Base-by-base conservation (phyloP, 1,140 invertebrate species). In the Gryon sp. region DNA sequence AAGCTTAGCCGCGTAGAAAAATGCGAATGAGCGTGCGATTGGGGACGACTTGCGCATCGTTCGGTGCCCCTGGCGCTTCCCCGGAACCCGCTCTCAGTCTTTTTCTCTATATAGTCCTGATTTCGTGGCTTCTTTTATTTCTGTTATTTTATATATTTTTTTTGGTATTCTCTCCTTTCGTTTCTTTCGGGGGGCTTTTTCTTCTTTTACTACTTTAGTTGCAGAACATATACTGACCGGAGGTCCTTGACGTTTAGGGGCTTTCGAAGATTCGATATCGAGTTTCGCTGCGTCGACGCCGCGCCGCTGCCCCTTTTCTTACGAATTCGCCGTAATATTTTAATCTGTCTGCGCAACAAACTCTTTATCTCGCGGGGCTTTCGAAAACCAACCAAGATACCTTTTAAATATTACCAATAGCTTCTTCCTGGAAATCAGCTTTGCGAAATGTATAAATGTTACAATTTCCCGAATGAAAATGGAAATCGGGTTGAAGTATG, bases 261-360 rank as follows among this genome's bases (percentile, higher is more conserved):
- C 63, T 46, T 70, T 57, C 65, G 57, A 26, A 83, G 82, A 83
- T 84, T 72, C 76, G 82, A 85, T 87, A 87, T 87, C 85, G 81
- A 78, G 82, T 87, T 87, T 84, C 83, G 79, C 78, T 59, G 60
- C 68, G 66, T 63, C 76, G 62, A 77, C 43, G 40, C 79, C 80
- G n/a, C n/a, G n/a, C n/a, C n/a, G n/a, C n/a, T n/a, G n/a, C n/a
- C n/a, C n/a, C n/a, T n/a, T 86, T 84, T 84, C 80, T 78, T 73
- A 82, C 74, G 68, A 63, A 84, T 84, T 85, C 83, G 59, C 72
- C 75, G 81, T 85, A 84, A 85, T 86, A 87, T 87, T 87, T 86
- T 87, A 87, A 87, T 87, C 84, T 80, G 84, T 80, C 81, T 80
- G 79, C 83, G 77, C 83, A 82, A 83, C 83, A 81, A 83, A 84